A percentile compares a stretch with the other conserved stretches of the same genome.
Evolutionary conservation across 2,888 invertebrate genomes (phyloP).

Genomic region (Drosophila macrothrix): DNA sequence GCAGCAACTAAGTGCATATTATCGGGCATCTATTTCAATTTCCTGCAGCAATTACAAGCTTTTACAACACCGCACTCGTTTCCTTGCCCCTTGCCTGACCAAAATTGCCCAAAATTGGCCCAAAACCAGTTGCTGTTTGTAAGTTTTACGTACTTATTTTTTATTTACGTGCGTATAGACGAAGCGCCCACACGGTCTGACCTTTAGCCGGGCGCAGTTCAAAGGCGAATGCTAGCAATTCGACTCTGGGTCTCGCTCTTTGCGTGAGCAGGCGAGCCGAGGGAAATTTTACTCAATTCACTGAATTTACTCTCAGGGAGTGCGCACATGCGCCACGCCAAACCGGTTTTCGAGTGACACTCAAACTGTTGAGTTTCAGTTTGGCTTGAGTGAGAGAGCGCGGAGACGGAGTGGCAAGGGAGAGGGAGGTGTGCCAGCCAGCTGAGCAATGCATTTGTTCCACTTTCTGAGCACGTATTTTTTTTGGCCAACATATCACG

Average conservation of each 20-base stretch:
- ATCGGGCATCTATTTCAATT: slow-evolving; percentile 81
- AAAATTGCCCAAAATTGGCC: neutral
- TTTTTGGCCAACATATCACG: slow-evolving; percentile 49
- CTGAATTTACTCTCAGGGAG: slow-evolving; percentile 18
- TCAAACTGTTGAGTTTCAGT: slow-evolving; percentile 26
- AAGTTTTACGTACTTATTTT: slow-evolving; percentile 44
- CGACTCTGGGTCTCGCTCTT: slow-evolving; percentile 20
- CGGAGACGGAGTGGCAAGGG: neutral
- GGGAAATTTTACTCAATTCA: slow-evolving; percentile 49
- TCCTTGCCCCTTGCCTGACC: neutral
- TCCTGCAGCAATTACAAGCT: slow-evolving; percentile 72
- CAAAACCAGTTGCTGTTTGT: slow-evolving; percentile 61
- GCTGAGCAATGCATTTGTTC: slow-evolving; percentile 63
- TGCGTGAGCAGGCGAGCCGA: slow-evolving; percentile 13
- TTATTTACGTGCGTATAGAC: slow-evolving; percentile 1
- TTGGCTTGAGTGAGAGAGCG: neutral
- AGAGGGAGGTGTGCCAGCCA: slow-evolving; percentile 1
- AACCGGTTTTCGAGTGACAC: slow-evolving; percentile 48
- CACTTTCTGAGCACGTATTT: slow-evolving; percentile 66
- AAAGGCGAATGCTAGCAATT: slow-evolving; percentile 63
- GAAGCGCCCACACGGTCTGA: slow-evolving; percentile 53
- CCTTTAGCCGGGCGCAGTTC: slow-evolving; percentile 70
- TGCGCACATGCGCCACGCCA: slow-evolving; percentile 43
- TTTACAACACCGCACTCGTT: slow-evolving; percentile 4
- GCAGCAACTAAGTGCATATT: slow-evolving; percentile 71